These are phyloP conservation scores for Lateolabrax maculatus DNA, from an alignment of 2,797 vertebrate species.

Conservation along the genomic window DNA sequence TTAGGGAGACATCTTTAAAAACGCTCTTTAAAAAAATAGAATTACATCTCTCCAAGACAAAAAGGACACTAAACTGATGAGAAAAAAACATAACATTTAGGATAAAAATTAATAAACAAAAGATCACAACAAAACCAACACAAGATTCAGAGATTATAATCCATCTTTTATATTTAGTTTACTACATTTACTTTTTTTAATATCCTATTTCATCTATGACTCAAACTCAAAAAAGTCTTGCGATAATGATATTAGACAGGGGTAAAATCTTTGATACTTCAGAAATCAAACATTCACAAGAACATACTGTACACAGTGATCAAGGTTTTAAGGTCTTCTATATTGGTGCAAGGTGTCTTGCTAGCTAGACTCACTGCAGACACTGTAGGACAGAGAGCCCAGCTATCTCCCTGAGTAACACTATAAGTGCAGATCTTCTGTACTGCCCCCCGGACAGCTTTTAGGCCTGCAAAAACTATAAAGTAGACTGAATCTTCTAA, in stretches of 20 bases:
- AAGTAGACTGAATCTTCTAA: constrained; percentile 33
- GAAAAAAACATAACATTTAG: constrained; percentile 73
- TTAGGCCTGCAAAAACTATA: constrained; percentile 45
- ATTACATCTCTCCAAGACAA: constrained; percentile 92
- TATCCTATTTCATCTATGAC: constrained; percentile 80
- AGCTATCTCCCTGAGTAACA: constrained; percentile 89
- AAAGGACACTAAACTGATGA: constrained; percentile 83
- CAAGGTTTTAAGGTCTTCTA: constrained; percentile 88
- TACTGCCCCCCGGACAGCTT: constrained; percentile 55
- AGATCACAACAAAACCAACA: constrained; percentile 86
- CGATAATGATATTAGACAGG: constrained; percentile 79
- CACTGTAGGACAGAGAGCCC: constrained; percentile 84
- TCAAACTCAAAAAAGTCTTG: constrained; percentile 75
- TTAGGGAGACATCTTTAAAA: constrained; percentile 84
- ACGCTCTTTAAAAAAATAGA: constrained; percentile 92
- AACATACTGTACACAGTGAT: constrained; percentile 91
- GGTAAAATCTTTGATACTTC: constrained; percentile 85
- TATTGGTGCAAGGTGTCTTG: constrained; percentile 83
- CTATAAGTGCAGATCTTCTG: constrained; percentile 65
- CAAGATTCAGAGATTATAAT: constrained; percentile 82
- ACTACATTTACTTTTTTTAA: constrained; percentile 62
- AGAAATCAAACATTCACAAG: constrained; percentile 90
- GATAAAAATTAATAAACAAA: constrained; percentile 79
- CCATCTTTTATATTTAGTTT: constrained; percentile 73
- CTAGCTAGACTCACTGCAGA: constrained; percentile 79